Conservation (phyloP, 2,888 invertebrate species). For the Ormyrus thymus region DNA sequence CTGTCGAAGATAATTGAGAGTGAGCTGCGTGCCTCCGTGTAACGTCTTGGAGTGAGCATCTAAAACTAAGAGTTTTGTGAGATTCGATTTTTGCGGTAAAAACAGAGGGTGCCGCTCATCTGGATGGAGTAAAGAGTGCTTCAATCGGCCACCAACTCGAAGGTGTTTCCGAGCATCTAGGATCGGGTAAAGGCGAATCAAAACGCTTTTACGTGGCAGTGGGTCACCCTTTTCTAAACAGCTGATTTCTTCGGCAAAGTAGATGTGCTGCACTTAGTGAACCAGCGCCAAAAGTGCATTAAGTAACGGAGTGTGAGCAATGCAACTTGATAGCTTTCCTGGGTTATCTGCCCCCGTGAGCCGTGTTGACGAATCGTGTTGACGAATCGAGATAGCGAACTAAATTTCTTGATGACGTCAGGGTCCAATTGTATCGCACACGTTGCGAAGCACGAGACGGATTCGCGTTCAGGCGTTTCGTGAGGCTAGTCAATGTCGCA, state of each 20-base stretch:
- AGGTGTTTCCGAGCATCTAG: not conserved
- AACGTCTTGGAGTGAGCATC: constrained; percentile 2
- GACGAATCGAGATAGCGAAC: not conserved
- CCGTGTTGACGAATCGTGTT: not conserved
- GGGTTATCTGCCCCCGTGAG: no score
- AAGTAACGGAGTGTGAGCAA: not conserved
- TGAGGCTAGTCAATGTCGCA: not conserved
- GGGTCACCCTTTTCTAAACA: not conserved
- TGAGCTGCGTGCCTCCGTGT: constrained; percentile 1
- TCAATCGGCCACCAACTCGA: not conserved
- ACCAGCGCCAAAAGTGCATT: not conserved
- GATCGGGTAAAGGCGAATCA: not conserved
- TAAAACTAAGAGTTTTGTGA: constrained; percentile 1
- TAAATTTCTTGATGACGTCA: not conserved
- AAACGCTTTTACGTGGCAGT: not conserved
- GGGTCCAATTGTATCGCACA: not conserved
- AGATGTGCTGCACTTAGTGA: not conserved
- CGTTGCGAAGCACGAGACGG: not conserved
- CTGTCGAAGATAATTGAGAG: not conserved
- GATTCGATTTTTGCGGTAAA: constrained; percentile 2
- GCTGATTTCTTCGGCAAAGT: constrained; percentile 1
- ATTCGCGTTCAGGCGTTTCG: not conserved
- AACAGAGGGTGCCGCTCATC: not conserved
- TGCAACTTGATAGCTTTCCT: not conserved
- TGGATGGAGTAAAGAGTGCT: constrained; percentile 2